Percentiles rank a stretch among this genome's conserved stretches.
Evolutionary conservation across 23 tunicate genomes (phyloP).

Genomic region (Clavelina lepadiformis): DNA sequence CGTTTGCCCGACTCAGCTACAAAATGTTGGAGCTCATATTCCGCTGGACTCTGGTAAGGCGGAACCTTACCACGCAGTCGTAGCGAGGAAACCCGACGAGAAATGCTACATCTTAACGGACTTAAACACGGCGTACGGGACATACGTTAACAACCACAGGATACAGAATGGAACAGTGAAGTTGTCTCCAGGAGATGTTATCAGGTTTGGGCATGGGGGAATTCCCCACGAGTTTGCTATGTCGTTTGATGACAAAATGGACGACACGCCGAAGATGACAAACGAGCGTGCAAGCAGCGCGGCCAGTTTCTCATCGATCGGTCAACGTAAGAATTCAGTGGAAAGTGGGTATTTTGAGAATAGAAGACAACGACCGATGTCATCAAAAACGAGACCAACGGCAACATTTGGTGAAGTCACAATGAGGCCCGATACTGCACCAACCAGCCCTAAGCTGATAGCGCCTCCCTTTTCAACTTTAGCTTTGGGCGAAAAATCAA

Average conservation of each 20-base stretch:
- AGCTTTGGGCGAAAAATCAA: slow-evolving; percentile 29
- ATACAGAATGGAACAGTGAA: slow-evolving; percentile 68
- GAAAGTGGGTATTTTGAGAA: slow-evolving; percentile 7
- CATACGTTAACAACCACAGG: slow-evolving; percentile 67
- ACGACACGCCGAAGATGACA: not conserved
- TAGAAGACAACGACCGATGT: not conserved
- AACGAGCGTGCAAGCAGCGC: too few relatives aligned
- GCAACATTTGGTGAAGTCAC: not conserved
- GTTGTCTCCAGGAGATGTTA: slow-evolving; percentile 52
- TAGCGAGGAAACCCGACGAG: slow-evolving; percentile 45
- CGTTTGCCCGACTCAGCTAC: slow-evolving; percentile 2
- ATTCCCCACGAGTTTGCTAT: slow-evolving; percentile 63
- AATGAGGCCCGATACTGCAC: slow-evolving; percentile 70
- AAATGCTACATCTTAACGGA: slow-evolving; percentile 47
- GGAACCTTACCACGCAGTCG: slow-evolving; percentile 63
- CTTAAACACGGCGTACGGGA: slow-evolving; percentile 71
- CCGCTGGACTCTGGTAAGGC: slow-evolving; percentile 54
- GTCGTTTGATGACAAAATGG: not conserved
- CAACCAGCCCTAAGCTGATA: slow-evolving; percentile 9
- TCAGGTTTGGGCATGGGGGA: slow-evolving; percentile 82
- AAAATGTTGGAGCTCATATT: slow-evolving; percentile 45
- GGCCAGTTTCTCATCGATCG: too few relatives aligned
- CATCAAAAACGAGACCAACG: not conserved
- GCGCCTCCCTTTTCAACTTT: slow-evolving; percentile 13
- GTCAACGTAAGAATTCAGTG: not conserved